These are phyloP conservation scores for Rutilus rutilus DNA, from an alignment of 2,113 vertebrate genomes.

Conservation along the genomic window DNA sequence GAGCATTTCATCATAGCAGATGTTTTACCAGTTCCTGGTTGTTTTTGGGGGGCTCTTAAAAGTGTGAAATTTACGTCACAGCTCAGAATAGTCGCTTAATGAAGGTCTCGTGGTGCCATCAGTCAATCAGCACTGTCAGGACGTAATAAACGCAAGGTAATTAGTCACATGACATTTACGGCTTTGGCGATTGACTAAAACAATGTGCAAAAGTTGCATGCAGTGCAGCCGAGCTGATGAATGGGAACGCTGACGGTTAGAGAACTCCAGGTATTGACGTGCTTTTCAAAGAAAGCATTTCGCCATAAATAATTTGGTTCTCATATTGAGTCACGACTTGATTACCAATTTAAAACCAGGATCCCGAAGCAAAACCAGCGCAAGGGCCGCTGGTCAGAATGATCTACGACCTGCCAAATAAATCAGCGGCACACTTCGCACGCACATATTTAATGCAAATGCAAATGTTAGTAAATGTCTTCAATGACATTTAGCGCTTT, in stretches of 20 bases:
- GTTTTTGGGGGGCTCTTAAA: neutral
- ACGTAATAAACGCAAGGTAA: slow-evolving; percentile 5
- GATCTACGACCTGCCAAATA: slow-evolving; percentile 22
- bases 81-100: neutral
- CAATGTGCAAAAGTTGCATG: neutral
- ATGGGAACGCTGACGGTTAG: neutral
- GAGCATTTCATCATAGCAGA: neutral
- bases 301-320: neutral
- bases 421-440: slow-evolving; percentile 12
- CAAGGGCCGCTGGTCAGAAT: neutral
- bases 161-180: slow-evolving; percentile 25
- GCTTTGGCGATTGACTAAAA: neutral
- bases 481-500: slow-evolving; percentile 1
- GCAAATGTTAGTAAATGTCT: slow-evolving; percentile 21
- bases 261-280: too few relatives aligned
- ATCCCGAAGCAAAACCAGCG: neutral
- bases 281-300: neutral
- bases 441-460: slow-evolving; percentile 16
- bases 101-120: neutral
- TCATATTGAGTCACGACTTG: neutral
- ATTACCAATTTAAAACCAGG: neutral
- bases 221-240: neutral
- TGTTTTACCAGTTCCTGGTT: neutral
- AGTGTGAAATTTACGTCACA: neutral
- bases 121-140: slow-evolving; percentile 26